Evolutionary conservation across 2,113 vertebrate genomes (phyloP).

Genomic region (Platichthys stellatus): DNA sequence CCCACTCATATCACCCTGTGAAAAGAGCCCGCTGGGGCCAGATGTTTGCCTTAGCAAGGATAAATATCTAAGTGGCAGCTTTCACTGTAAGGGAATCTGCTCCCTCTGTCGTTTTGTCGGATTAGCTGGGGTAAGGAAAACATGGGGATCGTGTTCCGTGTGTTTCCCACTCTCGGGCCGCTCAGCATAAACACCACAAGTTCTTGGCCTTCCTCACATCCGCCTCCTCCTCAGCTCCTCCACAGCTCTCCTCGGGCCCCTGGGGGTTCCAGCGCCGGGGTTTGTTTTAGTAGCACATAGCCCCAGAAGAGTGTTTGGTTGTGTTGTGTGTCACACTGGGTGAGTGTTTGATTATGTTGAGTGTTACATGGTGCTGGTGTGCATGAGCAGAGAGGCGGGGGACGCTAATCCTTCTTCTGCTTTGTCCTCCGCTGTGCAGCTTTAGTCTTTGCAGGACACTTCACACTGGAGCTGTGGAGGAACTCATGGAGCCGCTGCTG

Average conservation of each 20-base stretch:
- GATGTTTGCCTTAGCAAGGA: slow-evolving; percentile 80
- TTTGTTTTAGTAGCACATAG: slow-evolving; percentile 80
- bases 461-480: slow-evolving; percentile 57
- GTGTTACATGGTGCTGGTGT: slow-evolving; percentile 53
- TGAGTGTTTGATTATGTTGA: slow-evolving; percentile 76
- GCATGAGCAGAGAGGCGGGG: slow-evolving; percentile 60
- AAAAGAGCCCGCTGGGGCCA: slow-evolving; percentile 66
- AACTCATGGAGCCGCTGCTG: slow-evolving; percentile 44
- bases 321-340: slow-evolving; percentile 75
- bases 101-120: slow-evolving; percentile 76
- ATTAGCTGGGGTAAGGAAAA: slow-evolving; percentile 81
- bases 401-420: slow-evolving; percentile 71
- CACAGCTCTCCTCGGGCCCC: slow-evolving; percentile 44
- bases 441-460: slow-evolving; percentile 70
- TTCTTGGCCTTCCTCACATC: slow-evolving; percentile 67
- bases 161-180: slow-evolving; percentile 72
- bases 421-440: slow-evolving; percentile 66
- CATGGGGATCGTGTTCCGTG: slow-evolving; percentile 76
- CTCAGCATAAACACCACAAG: slow-evolving; percentile 76
- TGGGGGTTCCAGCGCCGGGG: slow-evolving; percentile 43
- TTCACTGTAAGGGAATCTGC: slow-evolving; percentile 81
- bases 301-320: slow-evolving; percentile 77
- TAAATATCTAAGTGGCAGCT: slow-evolving; percentile 82
- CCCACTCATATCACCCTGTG: slow-evolving; percentile 58
- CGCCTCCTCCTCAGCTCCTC: slow-evolving; percentile 63